Evolutionary conservation across 2,888 invertebrate genomes (phyloP).

Genomic region (Temnothorax ravouxi): DNA sequence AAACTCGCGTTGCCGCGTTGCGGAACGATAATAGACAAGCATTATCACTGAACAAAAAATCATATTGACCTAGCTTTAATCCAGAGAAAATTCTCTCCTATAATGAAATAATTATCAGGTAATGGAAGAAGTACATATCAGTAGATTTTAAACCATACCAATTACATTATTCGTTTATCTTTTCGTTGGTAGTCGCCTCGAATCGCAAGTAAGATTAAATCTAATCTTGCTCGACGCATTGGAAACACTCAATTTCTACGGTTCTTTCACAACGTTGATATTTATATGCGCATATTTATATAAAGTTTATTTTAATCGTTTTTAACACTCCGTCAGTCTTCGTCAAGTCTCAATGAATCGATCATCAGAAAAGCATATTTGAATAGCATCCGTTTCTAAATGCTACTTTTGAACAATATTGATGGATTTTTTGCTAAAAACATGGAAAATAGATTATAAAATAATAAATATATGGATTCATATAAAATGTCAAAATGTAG

Average conservation of each 20-base stretch:
- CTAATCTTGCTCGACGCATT: constrained; percentile 20
- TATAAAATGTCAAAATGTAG: background rate
- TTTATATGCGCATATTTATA: constrained; percentile 6
- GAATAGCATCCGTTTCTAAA: background rate
- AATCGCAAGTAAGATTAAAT: constrained; percentile 15
- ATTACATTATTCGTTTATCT: background rate
- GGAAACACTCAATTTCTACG: background rate
- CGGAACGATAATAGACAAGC: background rate
- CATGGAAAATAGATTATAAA: constrained; percentile 6
- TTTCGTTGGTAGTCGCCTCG: background rate
- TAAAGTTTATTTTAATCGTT: constrained; percentile 7
- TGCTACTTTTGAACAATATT: background rate
- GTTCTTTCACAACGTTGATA: background rate
- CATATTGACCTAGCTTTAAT: background rate
- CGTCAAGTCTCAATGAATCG: background rate
- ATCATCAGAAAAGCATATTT: constrained; percentile 10
- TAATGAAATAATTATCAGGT: constrained; percentile 1
- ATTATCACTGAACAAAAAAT: background rate
- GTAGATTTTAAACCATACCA: background rate
- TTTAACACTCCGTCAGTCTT: constrained; percentile 15
- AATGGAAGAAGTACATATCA: background rate
- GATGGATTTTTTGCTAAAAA: background rate
- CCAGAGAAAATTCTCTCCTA: background rate
- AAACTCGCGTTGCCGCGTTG: background rate
- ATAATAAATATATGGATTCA: background rate